Evolutionary conservation across 2,113 vertebrate species (phyloP).

Genomic region (Etheostoma cragini): DNA sequence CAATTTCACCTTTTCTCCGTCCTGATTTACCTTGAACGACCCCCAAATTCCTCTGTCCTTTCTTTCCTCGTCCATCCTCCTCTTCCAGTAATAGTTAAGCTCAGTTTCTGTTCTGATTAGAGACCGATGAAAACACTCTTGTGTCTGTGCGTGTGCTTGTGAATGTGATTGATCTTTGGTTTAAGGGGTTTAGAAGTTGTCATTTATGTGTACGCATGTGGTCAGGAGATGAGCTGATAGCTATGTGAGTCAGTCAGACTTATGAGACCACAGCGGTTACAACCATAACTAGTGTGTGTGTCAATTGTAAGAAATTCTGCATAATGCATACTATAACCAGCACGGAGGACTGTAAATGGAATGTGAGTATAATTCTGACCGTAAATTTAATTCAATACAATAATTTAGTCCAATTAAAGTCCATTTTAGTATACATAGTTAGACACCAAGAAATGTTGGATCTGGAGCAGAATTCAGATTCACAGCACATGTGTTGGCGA

Average conservation of each 20-base stretch:
- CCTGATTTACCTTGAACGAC: constrained; percentile 15
- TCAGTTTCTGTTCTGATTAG: constrained; percentile 70
- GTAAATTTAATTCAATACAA: constrained; percentile 54
- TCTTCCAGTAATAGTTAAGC: constrained; percentile 73
- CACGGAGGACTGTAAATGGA: constrained; percentile 44
- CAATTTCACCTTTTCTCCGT: constrained; percentile 22
- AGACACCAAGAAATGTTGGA: constrained; percentile 68
- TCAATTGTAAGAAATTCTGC: constrained; percentile 35
- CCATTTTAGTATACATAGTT: constrained; percentile 62
- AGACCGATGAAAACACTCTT: constrained; percentile 61
- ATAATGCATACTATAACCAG: constrained; percentile 43
- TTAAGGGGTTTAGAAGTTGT: constrained; percentile 57
- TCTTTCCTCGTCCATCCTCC: constrained; percentile 32
- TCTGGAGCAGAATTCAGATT: constrained; percentile 31
- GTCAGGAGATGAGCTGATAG: constrained; percentile 68
- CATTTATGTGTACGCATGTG: constrained; percentile 59
- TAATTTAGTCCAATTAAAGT: constrained; percentile 58
- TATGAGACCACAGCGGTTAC: constrained; percentile 65
- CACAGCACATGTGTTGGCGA: constrained; percentile 61
- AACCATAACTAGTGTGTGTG: constrained; percentile 58
- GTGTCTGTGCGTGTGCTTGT: constrained; percentile 24
- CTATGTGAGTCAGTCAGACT: constrained; percentile 67
- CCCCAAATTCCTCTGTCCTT: constrained; percentile 14
- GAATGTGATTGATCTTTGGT: constrained; percentile 62
- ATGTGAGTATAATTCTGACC: constrained; percentile 51